These are phyloP conservation scores for Conchocele bisecta DNA, from an alignment of 2,888 invertebrate genomes.

Conservation along the genomic window DNA sequence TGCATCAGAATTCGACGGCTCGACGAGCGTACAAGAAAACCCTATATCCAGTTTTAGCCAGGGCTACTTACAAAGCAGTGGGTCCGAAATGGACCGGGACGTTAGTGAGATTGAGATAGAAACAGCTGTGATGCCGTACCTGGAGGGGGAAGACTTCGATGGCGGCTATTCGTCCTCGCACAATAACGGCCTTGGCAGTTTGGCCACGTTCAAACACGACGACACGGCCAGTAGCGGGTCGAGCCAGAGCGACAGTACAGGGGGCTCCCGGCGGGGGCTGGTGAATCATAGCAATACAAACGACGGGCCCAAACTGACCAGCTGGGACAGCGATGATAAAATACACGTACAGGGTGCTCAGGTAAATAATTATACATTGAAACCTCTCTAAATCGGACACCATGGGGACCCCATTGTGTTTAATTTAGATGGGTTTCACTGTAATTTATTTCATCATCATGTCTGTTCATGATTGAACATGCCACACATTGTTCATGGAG, in stretches of 20 bases:
- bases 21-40: constrained; percentile 54
- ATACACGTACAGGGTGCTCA: constrained; percentile 57
- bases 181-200: constrained; percentile 44
- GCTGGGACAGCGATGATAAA: constrained; percentile 63
- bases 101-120: constrained; percentile 67
- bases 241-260: constrained; percentile 66
- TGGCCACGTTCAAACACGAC: constrained; percentile 61
- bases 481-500: no score
- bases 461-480: no score
- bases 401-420: no score
- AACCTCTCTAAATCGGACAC: no score
- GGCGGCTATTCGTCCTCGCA: no score
- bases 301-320: constrained; percentile 54
- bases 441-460: no score
- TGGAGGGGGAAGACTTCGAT: constrained; percentile 51
- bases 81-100: constrained; percentile 61
- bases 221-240: constrained; percentile 64
- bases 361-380: no score
- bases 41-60: no score
- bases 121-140: constrained; percentile 68
- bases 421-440: no score
- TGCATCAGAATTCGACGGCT: constrained; percentile 57
- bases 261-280: constrained; percentile 61
- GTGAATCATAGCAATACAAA: constrained; percentile 53
- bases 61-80: constrained; percentile 61